Conservation (phyloP, 2,888 invertebrate genomes). For the Neoaliturus tenellus region DNA sequence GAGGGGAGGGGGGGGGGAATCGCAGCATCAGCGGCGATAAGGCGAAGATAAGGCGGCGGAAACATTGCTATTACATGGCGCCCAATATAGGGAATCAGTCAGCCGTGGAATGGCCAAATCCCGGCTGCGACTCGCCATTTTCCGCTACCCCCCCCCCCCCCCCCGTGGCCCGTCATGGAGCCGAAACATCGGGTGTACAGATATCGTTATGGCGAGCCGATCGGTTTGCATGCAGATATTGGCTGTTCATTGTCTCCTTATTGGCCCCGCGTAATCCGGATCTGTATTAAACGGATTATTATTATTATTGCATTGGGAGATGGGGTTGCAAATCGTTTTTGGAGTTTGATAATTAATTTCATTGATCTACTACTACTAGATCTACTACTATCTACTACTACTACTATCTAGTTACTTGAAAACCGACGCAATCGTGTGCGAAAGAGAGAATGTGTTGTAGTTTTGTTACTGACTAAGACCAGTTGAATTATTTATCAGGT, state of each 20-base stretch:
- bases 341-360: too few relatives aligned
- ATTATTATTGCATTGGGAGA: too few relatives aligned
- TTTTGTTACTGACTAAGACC: too few relatives aligned
- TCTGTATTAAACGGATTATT: too few relatives aligned
- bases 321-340: too few relatives aligned
- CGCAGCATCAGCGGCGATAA: constrained; percentile 21
- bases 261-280: not conserved
- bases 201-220: constrained; percentile 32
- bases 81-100: constrained; percentile 41
- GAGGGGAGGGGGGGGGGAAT: not conserved
- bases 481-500: too few relatives aligned
- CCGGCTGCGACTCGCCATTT: constrained; percentile 48
- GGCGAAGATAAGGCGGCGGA: constrained; percentile 24
- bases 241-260: constrained; percentile 26
- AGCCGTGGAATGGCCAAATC: constrained; percentile 28
- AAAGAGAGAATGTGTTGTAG: too few relatives aligned
- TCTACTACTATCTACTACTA: too few relatives aligned
- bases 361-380: too few relatives aligned
- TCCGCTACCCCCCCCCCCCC: constrained; percentile 10
- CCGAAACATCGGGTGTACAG: too few relatives aligned
- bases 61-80: constrained; percentile 38
- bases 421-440: too few relatives aligned
- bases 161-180: not conserved
- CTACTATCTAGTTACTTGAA: too few relatives aligned
- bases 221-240: constrained; percentile 31